These are phyloP conservation scores for Miichthys miiuy DNA, from an alignment of 2,797 vertebrate species.

Conservation along the genomic window DNA sequence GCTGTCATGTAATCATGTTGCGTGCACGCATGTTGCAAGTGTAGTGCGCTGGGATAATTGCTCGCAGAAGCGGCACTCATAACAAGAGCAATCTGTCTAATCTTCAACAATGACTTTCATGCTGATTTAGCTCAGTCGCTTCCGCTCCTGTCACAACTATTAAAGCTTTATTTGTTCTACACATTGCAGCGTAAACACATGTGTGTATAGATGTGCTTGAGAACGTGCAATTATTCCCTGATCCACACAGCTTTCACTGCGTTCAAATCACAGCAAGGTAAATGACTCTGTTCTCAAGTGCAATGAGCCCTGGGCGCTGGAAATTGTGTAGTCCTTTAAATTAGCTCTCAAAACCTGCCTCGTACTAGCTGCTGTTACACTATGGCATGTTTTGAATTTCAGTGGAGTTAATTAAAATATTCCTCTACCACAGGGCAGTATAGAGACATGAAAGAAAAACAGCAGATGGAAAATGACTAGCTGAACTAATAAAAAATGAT, in stretches of 20 bases:
- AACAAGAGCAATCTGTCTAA: conserved; percentile 25
- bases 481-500: conserved; percentile 6
- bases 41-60: conserved; percentile 5
- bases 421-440: background rate
- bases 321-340: background rate
- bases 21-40: background rate
- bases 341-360: conserved; percentile 2
- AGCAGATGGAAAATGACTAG: conserved; percentile 2
- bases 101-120: conserved; percentile 11
- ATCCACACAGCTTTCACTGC: background rate
- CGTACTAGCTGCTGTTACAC: background rate
- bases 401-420: conserved; percentile 47
- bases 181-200: background rate
- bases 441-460: conserved; percentile 29
- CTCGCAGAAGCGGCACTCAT: conserved; percentile 4
- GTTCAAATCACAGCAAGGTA: background rate
- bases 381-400: conserved; percentile 36
- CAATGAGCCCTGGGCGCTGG: background rate
- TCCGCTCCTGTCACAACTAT: background rate
- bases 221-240: background rate
- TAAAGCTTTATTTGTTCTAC: conserved; percentile 4
- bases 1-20: conserved; percentile 5
- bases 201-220: background rate
- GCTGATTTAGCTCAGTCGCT: background rate
- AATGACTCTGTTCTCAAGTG: background rate